Evolutionary conservation across 2,113 vertebrate genomes (phyloP).

Genomic region (Cyrtonyx montezumae): DNA sequence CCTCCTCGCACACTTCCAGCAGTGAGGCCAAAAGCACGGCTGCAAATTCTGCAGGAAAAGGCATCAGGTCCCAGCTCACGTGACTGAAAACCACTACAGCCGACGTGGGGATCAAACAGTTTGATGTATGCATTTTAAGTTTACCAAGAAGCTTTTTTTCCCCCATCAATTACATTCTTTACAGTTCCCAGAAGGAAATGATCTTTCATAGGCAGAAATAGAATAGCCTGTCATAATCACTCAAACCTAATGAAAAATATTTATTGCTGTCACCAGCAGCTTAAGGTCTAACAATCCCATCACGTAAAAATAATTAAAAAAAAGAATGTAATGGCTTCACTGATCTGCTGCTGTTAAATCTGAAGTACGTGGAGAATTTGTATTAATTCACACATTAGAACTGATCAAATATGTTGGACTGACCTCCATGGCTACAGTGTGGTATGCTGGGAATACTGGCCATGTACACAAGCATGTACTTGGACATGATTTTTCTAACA

Average conservation of each 20-base stretch:
- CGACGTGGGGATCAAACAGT: neutral
- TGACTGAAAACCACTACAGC: neutral
- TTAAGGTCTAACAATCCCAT: slow-evolving; percentile 28
- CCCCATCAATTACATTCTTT: neutral
- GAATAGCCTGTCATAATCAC: slow-evolving; percentile 17
- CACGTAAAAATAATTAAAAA: slow-evolving; percentile 11
- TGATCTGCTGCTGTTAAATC: neutral
- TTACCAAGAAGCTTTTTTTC: neutral
- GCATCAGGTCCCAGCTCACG: neutral
- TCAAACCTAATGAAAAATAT: slow-evolving; percentile 45
- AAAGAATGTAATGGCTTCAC: slow-evolving; percentile 13
- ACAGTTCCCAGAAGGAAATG: slow-evolving; percentile 20
- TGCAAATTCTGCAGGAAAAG: neutral
- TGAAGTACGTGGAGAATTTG: neutral
- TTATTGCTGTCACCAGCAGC: slow-evolving; percentile 51
- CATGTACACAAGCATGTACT: neutral
- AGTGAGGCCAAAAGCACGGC: neutral
- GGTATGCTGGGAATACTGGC: neutral
- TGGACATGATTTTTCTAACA: neutral
- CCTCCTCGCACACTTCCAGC: neutral
- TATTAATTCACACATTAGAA: slow-evolving; percentile 22
- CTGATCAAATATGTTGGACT: slow-evolving; percentile 12
- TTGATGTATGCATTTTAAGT: neutral
- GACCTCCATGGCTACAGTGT: neutral
- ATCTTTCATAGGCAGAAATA: neutral